A percentile compares a stretch with the other conserved stretches of the same genome.
Evolutionary conservation across 2,113 vertebrate genomes (phyloP).

Genomic region (Nycticorax nycticorax): DNA sequence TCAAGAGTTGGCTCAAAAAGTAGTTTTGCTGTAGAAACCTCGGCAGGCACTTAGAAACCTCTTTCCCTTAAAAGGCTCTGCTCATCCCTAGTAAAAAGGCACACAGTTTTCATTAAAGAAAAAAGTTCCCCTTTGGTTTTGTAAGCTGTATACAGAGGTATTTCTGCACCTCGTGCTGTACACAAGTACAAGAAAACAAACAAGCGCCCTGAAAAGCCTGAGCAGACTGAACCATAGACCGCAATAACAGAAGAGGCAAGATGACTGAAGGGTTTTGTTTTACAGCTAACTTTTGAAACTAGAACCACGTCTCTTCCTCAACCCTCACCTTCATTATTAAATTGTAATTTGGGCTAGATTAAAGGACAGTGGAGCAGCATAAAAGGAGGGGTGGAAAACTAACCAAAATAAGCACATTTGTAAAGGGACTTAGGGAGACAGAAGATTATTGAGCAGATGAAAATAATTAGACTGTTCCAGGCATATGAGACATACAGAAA

Average conservation of each 20-base stretch:
- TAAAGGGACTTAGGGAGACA: background rate
- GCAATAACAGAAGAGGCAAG: background rate
- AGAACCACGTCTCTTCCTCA: background rate
- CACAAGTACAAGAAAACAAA: background rate
- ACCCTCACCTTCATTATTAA: constrained; percentile 20
- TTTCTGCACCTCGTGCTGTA: background rate
- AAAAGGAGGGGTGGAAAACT: constrained; percentile 9
- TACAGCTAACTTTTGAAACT: constrained; percentile 4
- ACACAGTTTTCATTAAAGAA: background rate
- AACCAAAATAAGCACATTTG: constrained; percentile 42
- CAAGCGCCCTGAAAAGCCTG: background rate
- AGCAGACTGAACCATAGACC: background rate
- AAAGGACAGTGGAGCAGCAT: constrained; percentile 26
- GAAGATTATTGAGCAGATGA: background rate
- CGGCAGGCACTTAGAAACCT: background rate
- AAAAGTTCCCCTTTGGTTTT: background rate
- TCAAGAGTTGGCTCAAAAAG: background rate
- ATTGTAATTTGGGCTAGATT: constrained; percentile 27
- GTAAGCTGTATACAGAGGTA: background rate
- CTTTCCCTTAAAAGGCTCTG: background rate
- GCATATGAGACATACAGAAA: background rate
- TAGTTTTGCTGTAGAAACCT: background rate
- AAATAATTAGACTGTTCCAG: background rate
- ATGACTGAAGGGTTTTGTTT: background rate
- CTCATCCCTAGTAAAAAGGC: background rate